Base-by-base conservation (phyloP, 2,888 invertebrate species). In the Orthonevra nobilis region DNA sequence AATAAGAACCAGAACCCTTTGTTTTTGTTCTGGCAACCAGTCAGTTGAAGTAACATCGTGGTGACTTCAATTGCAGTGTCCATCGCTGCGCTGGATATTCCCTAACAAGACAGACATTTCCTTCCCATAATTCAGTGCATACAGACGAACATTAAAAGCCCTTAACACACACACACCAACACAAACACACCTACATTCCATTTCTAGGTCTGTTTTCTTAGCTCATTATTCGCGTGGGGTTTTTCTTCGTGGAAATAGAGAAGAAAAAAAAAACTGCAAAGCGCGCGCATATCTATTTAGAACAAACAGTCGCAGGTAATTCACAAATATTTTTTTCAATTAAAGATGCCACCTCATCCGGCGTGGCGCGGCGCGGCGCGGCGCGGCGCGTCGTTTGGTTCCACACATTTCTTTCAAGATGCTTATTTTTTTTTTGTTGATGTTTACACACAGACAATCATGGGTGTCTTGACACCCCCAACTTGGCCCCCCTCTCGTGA, bases 251-350 rank as follows among this genome's bases (percentile, higher is more conserved):
- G 9, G 20, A 61, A 61, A 56, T 48, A 2, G 0, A 34, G 3
- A 5, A 26, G 14, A 44, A 64, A 30, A 66, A 48, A 36, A 64
- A 44, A 23, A n/a, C 2, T 23, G 28, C 20, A 6, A 63, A 74
- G 74, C 81, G 81, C 81, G 81, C 81, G 81, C 81, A 81, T 52
- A 69, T 58, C 58, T 74, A 56, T 74, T 32, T 74, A 42, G 58
- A 68, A 58, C 52, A 63, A 74, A 81, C 61, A 70, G 48, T 70
- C 74, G 23, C 52, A 54, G 54, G 81, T 63, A 74, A 81, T 81
- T 81, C 74, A 81, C 66, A 70, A 77, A n/a, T n/a, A n/a, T n/a
- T 70, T 81, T 56, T 50, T 75, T 81, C 75, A 75, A 70, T 81
- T 81, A 70, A 66, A 64, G 69, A 75, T 64, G 52, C 74, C 69